Conservation (phyloP, 2,113 vertebrate species). For the Pimephales promelas region DNA sequence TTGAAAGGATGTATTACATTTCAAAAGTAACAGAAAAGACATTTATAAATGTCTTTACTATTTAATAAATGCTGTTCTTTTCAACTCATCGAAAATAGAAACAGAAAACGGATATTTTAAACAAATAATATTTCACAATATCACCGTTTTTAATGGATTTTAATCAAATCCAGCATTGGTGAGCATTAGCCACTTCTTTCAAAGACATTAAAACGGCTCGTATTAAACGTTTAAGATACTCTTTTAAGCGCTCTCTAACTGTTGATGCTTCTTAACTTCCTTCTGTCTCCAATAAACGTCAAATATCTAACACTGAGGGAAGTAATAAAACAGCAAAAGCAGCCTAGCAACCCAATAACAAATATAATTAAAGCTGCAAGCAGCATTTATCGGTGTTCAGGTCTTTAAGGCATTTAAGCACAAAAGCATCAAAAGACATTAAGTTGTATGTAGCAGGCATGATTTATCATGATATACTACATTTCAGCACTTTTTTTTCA, state of each 20-base stretch:
- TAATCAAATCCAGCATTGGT: not conserved
- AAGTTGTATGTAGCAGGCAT: no score
- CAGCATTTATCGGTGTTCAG: no score
- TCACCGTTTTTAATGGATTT: not conserved
- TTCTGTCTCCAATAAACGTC: slow-evolving; percentile 8
- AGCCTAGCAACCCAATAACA: slow-evolving; percentile 23
- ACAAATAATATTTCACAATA: not conserved
- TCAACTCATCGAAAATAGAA: no score
- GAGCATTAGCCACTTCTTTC: not conserved
- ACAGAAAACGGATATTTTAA: not conserved
- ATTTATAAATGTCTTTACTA: no score
- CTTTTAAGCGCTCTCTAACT: not conserved
- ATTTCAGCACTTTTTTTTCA: no score
- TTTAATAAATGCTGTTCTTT: no score
- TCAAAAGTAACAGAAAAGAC: no score
- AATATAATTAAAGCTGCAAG: slow-evolving; percentile 15
- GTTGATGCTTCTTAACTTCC: not conserved
- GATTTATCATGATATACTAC: no score
- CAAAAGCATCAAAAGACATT: no score
- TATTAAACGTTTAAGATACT: not conserved
- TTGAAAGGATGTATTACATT: no score
- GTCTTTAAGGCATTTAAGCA: no score
- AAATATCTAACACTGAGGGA: slow-evolving; percentile 25
- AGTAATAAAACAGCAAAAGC: slow-evolving; percentile 6
- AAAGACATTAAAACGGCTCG: not conserved